Evolutionary conservation across 30 jellyfish, hydroid and myxozoan species (phyloP), one percentile per base, ranked within the genome.

Genomic region (Rhopilema esculentum): DNA sequence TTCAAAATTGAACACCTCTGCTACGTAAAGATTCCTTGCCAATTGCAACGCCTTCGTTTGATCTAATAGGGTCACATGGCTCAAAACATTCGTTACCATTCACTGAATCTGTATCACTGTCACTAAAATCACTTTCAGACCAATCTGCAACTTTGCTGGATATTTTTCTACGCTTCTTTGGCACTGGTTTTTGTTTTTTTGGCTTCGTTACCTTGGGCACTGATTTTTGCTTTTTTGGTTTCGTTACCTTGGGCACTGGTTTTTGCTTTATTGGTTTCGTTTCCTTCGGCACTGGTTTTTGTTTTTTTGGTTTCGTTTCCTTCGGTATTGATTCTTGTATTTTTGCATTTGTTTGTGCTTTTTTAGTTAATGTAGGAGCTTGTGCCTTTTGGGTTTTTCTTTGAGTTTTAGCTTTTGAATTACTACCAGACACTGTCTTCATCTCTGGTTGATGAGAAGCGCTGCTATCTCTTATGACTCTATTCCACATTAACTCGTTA

Each of bases 1-100:
- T n/a, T n/a, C n/a, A n/a, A n/a, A n/a, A n/a, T n/a, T n/a, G n/a
- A n/a, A n/a, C n/a, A n/a, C 57, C 12, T 8, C 64, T 25, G 65
- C 49, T 73, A 22, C 84, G 84, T 16, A 31, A 67, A 32, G 84
- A 73, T 22, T 73, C 71, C 50, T 73, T 73, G 70, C 84, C 65
- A 0, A 31, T 73, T 40, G 71, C 48, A 15, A 24, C 84, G 30
- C 70, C 40, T 12, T 73, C 57, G 12, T 40, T 40, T 40, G 57
- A 12, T 12, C 57, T 12, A 2, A 40, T 1, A 2, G 70, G 1
- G 23, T 31, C 40, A 73, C 19, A 22, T 33, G 70, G 51, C 15
- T 23, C 49, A 8, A 2, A 19, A 7, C 22, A 4, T 31, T 1
- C 40, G 33, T 15, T 73, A 1, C 27, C 27, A 25, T 32, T 4